These are phyloP conservation scores for Eleutherodactylus coqui DNA, from an alignment of 2,797 vertebrate species.

Conservation along the genomic window DNA sequence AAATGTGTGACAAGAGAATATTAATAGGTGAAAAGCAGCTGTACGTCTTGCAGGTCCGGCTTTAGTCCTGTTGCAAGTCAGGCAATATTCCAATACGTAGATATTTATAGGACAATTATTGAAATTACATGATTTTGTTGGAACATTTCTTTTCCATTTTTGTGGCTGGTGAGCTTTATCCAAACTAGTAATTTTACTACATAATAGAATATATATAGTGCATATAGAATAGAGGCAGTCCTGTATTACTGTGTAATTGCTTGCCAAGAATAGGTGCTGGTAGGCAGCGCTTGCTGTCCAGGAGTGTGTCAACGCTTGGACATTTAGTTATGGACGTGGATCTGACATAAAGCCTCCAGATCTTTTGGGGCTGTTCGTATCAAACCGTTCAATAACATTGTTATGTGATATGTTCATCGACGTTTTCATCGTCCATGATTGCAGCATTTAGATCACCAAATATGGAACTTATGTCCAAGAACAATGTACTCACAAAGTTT, in stretches of 20 bases:
- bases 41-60: not conserved
- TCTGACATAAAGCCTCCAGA: not conserved
- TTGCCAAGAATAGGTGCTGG: not conserved
- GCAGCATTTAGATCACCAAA: too few species aligned
- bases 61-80: not conserved
- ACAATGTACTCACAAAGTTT: too few species aligned
- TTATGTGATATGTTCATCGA: too few species aligned
- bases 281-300: not conserved
- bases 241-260: not conserved
- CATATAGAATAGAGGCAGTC: not conserved
- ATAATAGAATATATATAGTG: not conserved
- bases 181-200: not conserved
- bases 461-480: too few species aligned
- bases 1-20: not conserved
- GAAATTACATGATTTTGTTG: not conserved
- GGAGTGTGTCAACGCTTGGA: not conserved
- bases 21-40: not conserved
- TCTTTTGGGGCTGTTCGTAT: too few species aligned
- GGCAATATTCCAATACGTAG: not conserved
- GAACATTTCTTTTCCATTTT: not conserved
- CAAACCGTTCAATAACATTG: too few species aligned
- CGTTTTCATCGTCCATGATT: too few species aligned
- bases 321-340: not conserved
- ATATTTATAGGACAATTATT: not conserved
- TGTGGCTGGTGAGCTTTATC: not conserved